Conservation (phyloP, 2,797 vertebrate species). For the Xenentodon cancila region DNA sequence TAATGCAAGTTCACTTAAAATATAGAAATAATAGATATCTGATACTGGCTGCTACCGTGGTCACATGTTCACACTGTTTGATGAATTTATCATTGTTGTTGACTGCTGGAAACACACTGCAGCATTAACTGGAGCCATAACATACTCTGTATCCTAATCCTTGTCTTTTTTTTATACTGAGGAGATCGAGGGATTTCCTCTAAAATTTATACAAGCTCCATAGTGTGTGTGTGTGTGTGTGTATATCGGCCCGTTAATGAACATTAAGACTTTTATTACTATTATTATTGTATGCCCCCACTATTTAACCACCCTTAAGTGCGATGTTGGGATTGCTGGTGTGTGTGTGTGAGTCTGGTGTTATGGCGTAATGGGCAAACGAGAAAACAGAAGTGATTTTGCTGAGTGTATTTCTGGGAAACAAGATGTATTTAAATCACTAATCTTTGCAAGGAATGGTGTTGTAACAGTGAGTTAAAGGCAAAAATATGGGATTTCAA, state of each 20-base stretch:
- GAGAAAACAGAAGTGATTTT: slow-evolving; percentile 46
- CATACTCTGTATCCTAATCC: slow-evolving; percentile 34
- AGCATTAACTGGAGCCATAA: slow-evolving; percentile 54
- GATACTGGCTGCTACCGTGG: slow-evolving; percentile 33
- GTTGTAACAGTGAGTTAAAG: slow-evolving; percentile 68
- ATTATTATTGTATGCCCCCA: slow-evolving; percentile 48
- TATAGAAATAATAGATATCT: slow-evolving; percentile 30
- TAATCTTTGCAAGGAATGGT: slow-evolving; percentile 67
- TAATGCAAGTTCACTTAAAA: slow-evolving; percentile 61
- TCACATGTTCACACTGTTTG: slow-evolving; percentile 46
- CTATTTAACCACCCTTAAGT: slow-evolving; percentile 67
- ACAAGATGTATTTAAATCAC: slow-evolving; percentile 68
- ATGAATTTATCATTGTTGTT: slow-evolving; percentile 39
- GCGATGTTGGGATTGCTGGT: slow-evolving; percentile 71
- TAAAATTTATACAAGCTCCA: background rate
- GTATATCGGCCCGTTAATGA: slow-evolving; percentile 53
- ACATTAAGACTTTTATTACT: slow-evolving; percentile 60
- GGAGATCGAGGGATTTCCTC: slow-evolving; percentile 30
- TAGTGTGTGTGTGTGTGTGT: background rate
- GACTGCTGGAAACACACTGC: slow-evolving; percentile 39
- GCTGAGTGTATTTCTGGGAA: slow-evolving; percentile 58
- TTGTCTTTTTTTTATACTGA: slow-evolving; percentile 13
- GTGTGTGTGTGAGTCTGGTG: slow-evolving; percentile 45
- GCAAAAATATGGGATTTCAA: slow-evolving; percentile 52
- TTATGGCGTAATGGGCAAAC: slow-evolving; percentile 48